phyloP scores from a whole-genome alignment of 2,888 invertebrate species.

The Tinea pellionella region DNA sequence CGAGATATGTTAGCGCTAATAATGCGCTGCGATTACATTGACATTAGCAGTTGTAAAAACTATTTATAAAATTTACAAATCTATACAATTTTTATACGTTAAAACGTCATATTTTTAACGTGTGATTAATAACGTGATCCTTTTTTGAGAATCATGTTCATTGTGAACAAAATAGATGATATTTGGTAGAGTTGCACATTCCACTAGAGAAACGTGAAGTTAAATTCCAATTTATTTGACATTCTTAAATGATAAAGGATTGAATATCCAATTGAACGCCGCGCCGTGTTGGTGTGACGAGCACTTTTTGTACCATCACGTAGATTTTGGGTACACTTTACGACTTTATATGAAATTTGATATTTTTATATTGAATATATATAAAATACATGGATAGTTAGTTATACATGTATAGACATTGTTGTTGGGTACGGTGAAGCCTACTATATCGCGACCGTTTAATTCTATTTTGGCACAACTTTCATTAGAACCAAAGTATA shows the following conservation, averaged over 20 bases:
- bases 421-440: slow-evolving; percentile 67
- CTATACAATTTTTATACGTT: slow-evolving; percentile 66
- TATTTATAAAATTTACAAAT: slow-evolving; percentile 69
- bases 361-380: slow-evolving; percentile 70
- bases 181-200: slow-evolving; percentile 68
- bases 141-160: slow-evolving; percentile 69
- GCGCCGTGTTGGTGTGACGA: slow-evolving; percentile 58
- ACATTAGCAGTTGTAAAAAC: slow-evolving; percentile 68
- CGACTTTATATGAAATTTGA: slow-evolving; percentile 70
- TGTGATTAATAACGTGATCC: slow-evolving; percentile 56
- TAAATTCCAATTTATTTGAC: slow-evolving; percentile 66
- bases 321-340: slow-evolving; percentile 71
- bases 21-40: slow-evolving; percentile 30
- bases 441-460: slow-evolving; percentile 69
- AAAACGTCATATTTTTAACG: slow-evolving; percentile 52
- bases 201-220: slow-evolving; percentile 60
- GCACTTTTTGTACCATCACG: slow-evolving; percentile 67
- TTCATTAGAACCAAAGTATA: slow-evolving; percentile 70
- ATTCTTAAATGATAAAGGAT: slow-evolving; percentile 58
- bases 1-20: background rate
- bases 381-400: slow-evolving; percentile 66
- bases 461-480: slow-evolving; percentile 69
- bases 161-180: slow-evolving; percentile 62
- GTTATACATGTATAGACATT: slow-evolving; percentile 70
- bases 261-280: slow-evolving; percentile 58